Evolutionary conservation across 2,113 vertebrate species (phyloP), one percentile per base, ranked within the genome.

Genomic region (Cardinalis cardinalis): DNA sequence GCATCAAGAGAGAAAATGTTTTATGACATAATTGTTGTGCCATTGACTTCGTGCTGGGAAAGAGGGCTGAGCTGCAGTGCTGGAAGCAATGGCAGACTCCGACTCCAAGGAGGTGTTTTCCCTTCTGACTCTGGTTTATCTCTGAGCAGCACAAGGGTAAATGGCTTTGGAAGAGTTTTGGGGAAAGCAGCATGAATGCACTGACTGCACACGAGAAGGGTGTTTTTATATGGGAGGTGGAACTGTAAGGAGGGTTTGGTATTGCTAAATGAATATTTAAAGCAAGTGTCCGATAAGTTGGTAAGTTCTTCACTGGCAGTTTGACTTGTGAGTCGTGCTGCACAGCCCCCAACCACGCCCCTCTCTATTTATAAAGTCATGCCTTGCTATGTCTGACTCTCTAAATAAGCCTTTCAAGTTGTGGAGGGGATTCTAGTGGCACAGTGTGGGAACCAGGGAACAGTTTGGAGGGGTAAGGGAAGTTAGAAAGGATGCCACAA

Each of bases 341-440:
- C 95, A 89, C 56, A 81, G 92, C 85, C 92, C 85, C 92, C 93
- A 95, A 0, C 89, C 94, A 94, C 94, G 93, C 68, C 64, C 84
- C 84, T 96, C 89, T 94, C 97, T 97, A 97, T 98, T 98, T 98
- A 96, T 97, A 95, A 94, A 94, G 60, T 87, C 85, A 80, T 70
- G 92, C 95, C 94, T 94, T 96, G 81, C 95, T 94, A 63, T 91
- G 89, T 96, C 97, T 95, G 96, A 90, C 88, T 91, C 1, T 6
- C 87, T 92, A 93, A 96, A 94, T 81, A 94, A 96, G 87, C 75
- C 80, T 93, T 95, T 91, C 93, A 85, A 61, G 81, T 23, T 83
- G 96, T 13, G 38, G 88, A 60, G 92, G 70, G 48, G 84, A 88
- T 63, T 84, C 92, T 92, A 41, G 28, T 28, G 79, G 89, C 17